phyloP scores from a whole-genome alignment of 2,797 vertebrate species.

The Coregonus suidteri region DNA sequence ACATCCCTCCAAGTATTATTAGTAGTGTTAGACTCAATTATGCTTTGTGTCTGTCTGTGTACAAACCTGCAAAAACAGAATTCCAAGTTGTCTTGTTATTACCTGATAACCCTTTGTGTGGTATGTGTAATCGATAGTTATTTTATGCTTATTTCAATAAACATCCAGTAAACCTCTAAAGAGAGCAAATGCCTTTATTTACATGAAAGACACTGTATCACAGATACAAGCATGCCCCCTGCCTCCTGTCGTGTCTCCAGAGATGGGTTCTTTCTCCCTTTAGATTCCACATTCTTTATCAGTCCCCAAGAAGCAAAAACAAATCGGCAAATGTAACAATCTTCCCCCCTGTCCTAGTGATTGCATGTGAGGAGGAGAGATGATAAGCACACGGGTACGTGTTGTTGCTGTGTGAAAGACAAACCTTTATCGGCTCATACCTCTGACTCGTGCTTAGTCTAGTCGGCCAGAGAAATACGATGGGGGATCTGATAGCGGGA shows the following conservation, averaged over 20 bases:
- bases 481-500: conserved; percentile 80
- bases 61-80: conserved; percentile 15
- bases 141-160: conserved; percentile 46
- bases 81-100: conserved; percentile 7
- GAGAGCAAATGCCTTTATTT: conserved; percentile 53
- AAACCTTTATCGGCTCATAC: conserved; percentile 84
- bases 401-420: conserved; percentile 87
- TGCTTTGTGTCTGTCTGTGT: conserved; percentile 11
- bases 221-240: conserved; percentile 66
- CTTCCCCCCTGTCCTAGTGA: conserved; percentile 79
- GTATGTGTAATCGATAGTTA: conserved; percentile 13
- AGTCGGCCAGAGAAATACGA: conserved; percentile 83
- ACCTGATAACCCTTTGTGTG: conserved; percentile 4
- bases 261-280: conserved; percentile 45
- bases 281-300: conserved; percentile 75
- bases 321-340: conserved; percentile 88
- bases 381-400: conserved; percentile 84
- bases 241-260: conserved; percentile 59
- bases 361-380: conserved; percentile 81
- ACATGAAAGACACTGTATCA: conserved; percentile 68
- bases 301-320: conserved; percentile 67
- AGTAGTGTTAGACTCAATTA: background rate
- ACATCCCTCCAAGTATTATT: background rate
- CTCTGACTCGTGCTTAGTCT: conserved; percentile 85
- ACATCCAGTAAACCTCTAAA: conserved; percentile 33